Percentiles rank a stretch among this genome's conserved stretches.
phyloP scores from a whole-genome alignment of 2,113 vertebrate genomes.

The Prietella phreatophila region DNA sequence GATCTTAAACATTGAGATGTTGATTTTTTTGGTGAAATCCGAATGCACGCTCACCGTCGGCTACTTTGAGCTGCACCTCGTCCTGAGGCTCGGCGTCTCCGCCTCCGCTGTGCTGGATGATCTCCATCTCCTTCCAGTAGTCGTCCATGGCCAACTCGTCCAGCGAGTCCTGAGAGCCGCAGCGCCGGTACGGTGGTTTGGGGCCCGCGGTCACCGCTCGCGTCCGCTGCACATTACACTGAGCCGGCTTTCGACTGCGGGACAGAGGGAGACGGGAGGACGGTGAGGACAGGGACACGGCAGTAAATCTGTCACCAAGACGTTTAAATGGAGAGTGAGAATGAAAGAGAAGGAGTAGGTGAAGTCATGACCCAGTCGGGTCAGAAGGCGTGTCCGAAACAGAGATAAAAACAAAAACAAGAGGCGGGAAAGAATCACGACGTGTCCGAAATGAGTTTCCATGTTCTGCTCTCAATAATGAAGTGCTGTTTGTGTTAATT shows the following conservation, averaged over 20 bases:
- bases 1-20: not conserved
- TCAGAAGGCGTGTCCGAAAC: not conserved
- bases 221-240: slow-evolving; percentile 70
- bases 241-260: slow-evolving; percentile 73
- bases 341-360: not conserved
- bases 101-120: slow-evolving; percentile 79
- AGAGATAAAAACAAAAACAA: not conserved
- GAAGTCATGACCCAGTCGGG: no score
- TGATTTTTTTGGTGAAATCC: not conserved
- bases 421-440: not conserved
- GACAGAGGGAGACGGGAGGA: not conserved
- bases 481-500: no score
- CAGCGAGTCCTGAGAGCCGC: slow-evolving; percentile 88
- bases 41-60: slow-evolving; percentile 79
- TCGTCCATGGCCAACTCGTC: slow-evolving; percentile 87
- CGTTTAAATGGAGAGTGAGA: not conserved
- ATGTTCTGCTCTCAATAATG: not conserved
- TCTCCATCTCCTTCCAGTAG: slow-evolving; percentile 91
- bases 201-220: slow-evolving; percentile 2
- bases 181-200: slow-evolving; percentile 68
- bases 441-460: not conserved
- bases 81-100: slow-evolving; percentile 75
- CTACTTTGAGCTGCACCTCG: slow-evolving; percentile 82
- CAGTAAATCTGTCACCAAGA: not conserved
- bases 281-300: not conserved